These are phyloP conservation scores for Halesus radiatus DNA, from an alignment of 1,140 invertebrate genomes.

Conservation along the genomic window DNA sequence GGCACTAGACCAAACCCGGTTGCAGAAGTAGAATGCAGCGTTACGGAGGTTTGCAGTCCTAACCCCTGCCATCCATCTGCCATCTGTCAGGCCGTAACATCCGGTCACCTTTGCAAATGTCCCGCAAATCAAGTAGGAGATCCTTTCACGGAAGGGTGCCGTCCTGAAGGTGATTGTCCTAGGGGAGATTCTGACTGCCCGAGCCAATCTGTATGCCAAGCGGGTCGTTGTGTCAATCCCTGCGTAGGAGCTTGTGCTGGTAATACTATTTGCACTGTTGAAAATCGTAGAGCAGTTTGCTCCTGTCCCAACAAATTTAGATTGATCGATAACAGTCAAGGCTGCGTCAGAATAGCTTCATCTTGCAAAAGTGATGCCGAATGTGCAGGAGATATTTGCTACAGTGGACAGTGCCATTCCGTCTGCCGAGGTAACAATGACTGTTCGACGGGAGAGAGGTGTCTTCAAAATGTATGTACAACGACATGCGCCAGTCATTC, in stretches of 20 bases:
- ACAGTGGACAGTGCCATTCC: conserved; percentile 86
- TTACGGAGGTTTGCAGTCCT: conserved; percentile 78
- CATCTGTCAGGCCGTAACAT: conserved; percentile 78
- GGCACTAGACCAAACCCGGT: conserved; percentile 85
- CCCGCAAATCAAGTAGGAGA: conserved; percentile 83
- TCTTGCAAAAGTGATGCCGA: conserved; percentile 81
- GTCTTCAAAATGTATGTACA: conserved; percentile 83
- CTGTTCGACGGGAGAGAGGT: conserved; percentile 85
- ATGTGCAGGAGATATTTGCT: conserved; percentile 83
- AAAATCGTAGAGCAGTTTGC: conserved; percentile 82
- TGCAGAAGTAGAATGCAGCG: conserved; percentile 83
- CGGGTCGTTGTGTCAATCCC: conserved; percentile 81
- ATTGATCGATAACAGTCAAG: conserved; percentile 74
- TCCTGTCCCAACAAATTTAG: conserved; percentile 81
- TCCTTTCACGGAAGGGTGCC: conserved; percentile 80
- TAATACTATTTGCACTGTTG: conserved; percentile 83
- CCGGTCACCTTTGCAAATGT: conserved; percentile 81
- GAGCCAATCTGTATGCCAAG: conserved; percentile 78
- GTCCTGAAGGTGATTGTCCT: conserved; percentile 78
- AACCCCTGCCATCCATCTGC: conserved; percentile 87
- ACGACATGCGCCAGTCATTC: conserved; percentile 83
- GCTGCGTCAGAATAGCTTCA: conserved; percentile 79
- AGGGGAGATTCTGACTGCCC: conserved; percentile 84
- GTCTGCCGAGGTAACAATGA: conserved; percentile 84
- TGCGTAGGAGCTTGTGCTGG: conserved; percentile 83